Conservation (phyloP, 92 coral and sea anemone genomes). For the Porites divaricata region DNA sequence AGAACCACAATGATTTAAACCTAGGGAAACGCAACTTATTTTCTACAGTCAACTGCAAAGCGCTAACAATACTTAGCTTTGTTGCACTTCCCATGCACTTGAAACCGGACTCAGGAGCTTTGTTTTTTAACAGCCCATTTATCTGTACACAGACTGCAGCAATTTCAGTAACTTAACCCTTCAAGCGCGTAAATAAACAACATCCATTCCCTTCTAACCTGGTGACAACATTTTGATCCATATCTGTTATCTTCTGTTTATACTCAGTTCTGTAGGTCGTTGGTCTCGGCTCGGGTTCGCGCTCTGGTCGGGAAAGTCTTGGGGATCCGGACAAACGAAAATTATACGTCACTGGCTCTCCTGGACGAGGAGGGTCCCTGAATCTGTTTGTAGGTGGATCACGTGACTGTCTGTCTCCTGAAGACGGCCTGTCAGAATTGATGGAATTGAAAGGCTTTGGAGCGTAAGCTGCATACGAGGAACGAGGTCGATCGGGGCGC, state of each 20-base stretch:
- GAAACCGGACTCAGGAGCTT: too few species aligned
- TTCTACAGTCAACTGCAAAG: too few species aligned
- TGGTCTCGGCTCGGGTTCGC: constrained; percentile 81
- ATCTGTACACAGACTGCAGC: too few species aligned
- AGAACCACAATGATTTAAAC: too few species aligned
- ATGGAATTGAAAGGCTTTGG: constrained; percentile 73
- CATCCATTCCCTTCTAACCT: constrained; percentile 51
- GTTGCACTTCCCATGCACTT: too few species aligned
- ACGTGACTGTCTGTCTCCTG: constrained; percentile 38
- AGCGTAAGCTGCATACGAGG: constrained; percentile 70
- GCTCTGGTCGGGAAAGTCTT: constrained; percentile 44
- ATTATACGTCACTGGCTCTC: constrained; percentile 69
- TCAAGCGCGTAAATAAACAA: too few species aligned
- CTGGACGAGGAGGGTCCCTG: constrained; percentile 55
- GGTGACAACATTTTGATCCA: constrained; percentile 76
- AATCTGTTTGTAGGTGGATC: constrained; percentile 27
- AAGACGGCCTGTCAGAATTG: constrained; percentile 43
- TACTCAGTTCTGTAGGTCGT: constrained; percentile 80
- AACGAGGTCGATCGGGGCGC: constrained; percentile 73
- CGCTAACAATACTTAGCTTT: too few species aligned
- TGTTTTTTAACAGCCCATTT: too few species aligned
- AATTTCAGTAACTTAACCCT: too few species aligned
- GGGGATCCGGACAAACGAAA: constrained; percentile 63
- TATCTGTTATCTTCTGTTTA: constrained; percentile 59
- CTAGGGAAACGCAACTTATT: too few species aligned